Conservation (phyloP, 2,797 vertebrate species). For the Kryptolebias ocellatus region DNA sequence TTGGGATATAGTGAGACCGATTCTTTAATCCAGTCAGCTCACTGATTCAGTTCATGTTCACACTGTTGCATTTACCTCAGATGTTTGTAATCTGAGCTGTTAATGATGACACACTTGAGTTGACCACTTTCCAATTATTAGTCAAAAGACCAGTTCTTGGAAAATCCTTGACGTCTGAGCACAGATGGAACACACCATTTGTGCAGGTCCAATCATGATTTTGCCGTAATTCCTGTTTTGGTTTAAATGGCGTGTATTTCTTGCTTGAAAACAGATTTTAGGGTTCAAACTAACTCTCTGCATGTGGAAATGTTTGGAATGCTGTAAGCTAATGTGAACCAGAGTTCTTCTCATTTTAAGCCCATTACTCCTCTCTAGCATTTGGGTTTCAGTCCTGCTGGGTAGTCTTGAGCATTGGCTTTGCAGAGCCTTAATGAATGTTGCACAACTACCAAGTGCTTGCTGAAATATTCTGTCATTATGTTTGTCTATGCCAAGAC, state of each 20-base stretch:
- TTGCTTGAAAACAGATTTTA: background rate
- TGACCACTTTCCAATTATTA: background rate
- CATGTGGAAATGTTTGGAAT: background rate
- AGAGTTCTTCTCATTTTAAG: background rate
- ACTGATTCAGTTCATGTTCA: background rate
- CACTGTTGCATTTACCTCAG: background rate
- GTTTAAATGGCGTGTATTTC: background rate
- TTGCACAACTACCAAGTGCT: conserved; percentile 22
- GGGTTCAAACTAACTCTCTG: background rate
- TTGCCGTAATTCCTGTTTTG: background rate
- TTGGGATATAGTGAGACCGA: background rate
- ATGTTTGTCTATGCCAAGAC: conserved; percentile 38
- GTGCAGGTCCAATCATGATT: background rate
- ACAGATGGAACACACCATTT: background rate
- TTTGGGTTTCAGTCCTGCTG: background rate
- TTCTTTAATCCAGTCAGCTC: background rate
- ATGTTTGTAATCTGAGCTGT: background rate
- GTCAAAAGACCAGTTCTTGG: background rate
- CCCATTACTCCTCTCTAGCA: background rate
- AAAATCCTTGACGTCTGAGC: background rate
- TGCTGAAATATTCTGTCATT: conserved; percentile 23
- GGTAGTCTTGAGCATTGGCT: background rate
- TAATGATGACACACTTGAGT: background rate
- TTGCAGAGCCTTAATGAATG: conserved; percentile 9
- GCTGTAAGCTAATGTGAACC: background rate